Base-by-base conservation (phyloP, 2,113 vertebrate genomes). In the Saccopteryx leptura region DNA sequence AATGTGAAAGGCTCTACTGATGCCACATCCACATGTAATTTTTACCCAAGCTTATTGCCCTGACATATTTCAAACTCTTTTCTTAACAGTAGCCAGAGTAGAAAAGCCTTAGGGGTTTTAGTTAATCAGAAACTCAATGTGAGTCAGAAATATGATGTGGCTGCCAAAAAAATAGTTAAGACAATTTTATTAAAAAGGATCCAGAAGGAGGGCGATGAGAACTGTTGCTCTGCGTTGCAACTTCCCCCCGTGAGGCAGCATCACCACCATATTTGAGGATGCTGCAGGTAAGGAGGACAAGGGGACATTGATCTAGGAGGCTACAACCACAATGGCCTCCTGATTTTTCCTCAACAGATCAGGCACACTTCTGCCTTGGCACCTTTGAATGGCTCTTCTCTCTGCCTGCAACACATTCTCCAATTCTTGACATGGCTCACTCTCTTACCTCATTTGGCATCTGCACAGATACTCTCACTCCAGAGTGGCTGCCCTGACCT, bases 121-220 rank as follows among this genome's bases (percentile, higher is more conserved):
- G 89, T 75, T 75, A 91, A 88, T 23, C 33, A 78, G 9, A 50
- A 82, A 33, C 24, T 88, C 71, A 83, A 19, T 81, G 14, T 89
- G 72, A 92, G 18, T 84, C 80, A 89, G 23, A 54, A 78, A 26
- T 71, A 39, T 85, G 33, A 66, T 31, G 23, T 63, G 65, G n/a
- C 74, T 86, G 85, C 66, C 74, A 79, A 86, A 72, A 94, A 48
- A 72, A 26, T 17, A 54, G 9, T 88, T 86, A 95, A 75, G 56
- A 6, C 33, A 63, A 83, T 66, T 91, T 91, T 33, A 91, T 91
- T 72, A 82, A 33, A 85, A 24, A 81, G 1, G 10, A 2, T 28
- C 74, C 46, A 71, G 39, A 74, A 84, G 14, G 52, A 93, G 9
- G 12, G 1, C 6, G 1, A 58, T 66, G 65, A 87, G 69, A 69